Evolutionary conservation across 2,797 vertebrate species (phyloP).

Genomic region (Phyllotis vaccarum): DNA sequence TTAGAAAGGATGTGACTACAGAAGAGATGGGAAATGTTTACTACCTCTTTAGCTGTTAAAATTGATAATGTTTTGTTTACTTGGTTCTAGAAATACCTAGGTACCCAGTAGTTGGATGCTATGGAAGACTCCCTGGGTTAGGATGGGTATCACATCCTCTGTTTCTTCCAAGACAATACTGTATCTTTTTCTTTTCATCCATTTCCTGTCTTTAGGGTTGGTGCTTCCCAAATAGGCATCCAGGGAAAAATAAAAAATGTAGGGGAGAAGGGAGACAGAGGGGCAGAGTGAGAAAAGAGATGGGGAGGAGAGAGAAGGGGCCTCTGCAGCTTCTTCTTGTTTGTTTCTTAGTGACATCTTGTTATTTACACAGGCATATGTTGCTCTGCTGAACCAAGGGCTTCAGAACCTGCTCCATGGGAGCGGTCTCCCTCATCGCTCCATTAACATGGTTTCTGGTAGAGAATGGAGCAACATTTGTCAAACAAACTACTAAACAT

Average conservation of each 20-base stretch:
- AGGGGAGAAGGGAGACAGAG: not conserved
- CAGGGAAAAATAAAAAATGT: not conserved
- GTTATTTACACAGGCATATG: not conserved
- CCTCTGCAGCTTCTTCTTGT: not conserved
- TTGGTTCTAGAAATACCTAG: not conserved
- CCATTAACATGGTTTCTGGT: not conserved
- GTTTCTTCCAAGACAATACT: not conserved
- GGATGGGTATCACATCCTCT: not conserved
- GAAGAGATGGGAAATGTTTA: not conserved
- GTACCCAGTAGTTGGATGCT: not conserved
- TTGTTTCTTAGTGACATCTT: not conserved
- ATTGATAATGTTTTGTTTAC: not conserved
- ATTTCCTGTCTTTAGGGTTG: not conserved
- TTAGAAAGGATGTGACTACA: not conserved
- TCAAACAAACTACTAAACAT: conserved; percentile 35
- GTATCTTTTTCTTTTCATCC: not conserved
- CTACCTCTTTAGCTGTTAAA: not conserved
- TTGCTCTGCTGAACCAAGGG: not conserved
- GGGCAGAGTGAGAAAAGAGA: fast-evolving
- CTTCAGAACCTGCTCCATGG: not conserved
- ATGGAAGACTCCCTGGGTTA: too few relatives aligned
- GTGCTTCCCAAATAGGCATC: not conserved
- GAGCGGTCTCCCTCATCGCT: not conserved
- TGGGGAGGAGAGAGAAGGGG: too few relatives aligned
- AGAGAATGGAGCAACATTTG: not conserved